phyloP scores from a whole-genome alignment of 1,140 invertebrate genomes.

The Colletes latitarsis region DNA sequence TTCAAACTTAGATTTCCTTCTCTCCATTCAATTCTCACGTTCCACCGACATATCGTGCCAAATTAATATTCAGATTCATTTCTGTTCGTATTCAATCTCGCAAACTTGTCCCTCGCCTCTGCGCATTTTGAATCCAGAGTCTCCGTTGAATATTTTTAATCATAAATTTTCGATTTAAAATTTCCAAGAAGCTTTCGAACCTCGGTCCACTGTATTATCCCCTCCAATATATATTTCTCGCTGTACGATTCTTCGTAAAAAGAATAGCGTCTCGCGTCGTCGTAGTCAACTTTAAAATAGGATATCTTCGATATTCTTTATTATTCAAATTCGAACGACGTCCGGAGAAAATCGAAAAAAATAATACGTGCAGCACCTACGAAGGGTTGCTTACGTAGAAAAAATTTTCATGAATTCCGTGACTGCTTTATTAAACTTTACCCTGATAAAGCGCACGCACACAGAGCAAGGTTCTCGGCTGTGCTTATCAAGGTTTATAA shows the following conservation, averaged over 20 bases:
- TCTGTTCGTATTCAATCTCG: no score
- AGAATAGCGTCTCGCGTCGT: background rate
- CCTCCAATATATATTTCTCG: background rate
- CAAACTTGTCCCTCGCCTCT: no score
- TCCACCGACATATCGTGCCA: background rate
- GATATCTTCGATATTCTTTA: constrained; percentile 3
- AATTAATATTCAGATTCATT: no score
- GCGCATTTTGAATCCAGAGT: no score
- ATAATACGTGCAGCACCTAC: constrained; percentile 1
- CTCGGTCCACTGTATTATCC: no score
- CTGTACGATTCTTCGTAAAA: background rate
- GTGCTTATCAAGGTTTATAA: constrained; percentile 36
- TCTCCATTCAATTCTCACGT: background rate
- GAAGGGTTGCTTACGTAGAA: constrained; percentile 2
- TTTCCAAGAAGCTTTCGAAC: no score
- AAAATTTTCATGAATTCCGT: constrained; percentile 36
- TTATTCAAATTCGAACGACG: constrained; percentile 18
- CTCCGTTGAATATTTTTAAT: no score
- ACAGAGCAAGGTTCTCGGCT: background rate
- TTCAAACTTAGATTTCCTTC: background rate
- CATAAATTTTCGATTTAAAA: no score
- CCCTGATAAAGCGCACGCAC: constrained; percentile 20
- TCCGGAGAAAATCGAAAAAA: background rate
- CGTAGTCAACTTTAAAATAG: background rate
- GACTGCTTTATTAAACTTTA: constrained; percentile 45